Evolutionary conservation across 2,113 vertebrate genomes (phyloP).

Genomic region (Anhinga anhinga): DNA sequence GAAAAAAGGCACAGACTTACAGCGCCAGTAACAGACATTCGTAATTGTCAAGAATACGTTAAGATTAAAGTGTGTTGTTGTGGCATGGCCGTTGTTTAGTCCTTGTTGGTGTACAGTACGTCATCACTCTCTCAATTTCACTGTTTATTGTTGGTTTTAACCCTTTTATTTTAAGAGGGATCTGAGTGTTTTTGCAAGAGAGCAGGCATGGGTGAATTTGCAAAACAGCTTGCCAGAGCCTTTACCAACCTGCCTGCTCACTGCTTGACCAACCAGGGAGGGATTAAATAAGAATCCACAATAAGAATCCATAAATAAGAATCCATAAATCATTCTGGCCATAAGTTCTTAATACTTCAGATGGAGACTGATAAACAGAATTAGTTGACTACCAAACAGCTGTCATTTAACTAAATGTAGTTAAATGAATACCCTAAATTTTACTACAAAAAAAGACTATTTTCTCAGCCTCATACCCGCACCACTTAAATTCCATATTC

Average conservation of each 20-base stretch:
- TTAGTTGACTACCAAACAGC: not conserved
- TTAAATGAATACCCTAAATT: not conserved
- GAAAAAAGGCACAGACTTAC: not conserved
- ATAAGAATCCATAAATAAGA: not conserved
- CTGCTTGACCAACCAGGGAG: not conserved
- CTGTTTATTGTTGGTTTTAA: not conserved
- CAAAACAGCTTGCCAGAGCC: not conserved
- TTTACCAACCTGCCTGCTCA: not conserved
- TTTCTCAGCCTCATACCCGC: not conserved
- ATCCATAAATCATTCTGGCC: not conserved
- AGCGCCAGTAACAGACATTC: not conserved
- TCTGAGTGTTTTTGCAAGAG: not conserved
- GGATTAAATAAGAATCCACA: not conserved
- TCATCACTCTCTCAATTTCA: not conserved
- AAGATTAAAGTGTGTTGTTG: not conserved
- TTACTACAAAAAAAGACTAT: not conserved
- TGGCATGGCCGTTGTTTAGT: not conserved
- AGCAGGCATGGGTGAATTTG: not conserved
- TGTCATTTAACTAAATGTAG: not conserved
- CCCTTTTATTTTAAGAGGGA: not conserved
- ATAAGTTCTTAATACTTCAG: not conserved
- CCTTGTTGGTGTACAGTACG: not conserved
- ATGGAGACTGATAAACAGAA: not conserved
- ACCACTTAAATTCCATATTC: not conserved
- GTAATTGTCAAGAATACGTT: not conserved